These are phyloP conservation scores for Caenorhabditis sulstoni DNA, from an alignment of 2,888 invertebrate genomes.

Conservation along the genomic window DNA sequence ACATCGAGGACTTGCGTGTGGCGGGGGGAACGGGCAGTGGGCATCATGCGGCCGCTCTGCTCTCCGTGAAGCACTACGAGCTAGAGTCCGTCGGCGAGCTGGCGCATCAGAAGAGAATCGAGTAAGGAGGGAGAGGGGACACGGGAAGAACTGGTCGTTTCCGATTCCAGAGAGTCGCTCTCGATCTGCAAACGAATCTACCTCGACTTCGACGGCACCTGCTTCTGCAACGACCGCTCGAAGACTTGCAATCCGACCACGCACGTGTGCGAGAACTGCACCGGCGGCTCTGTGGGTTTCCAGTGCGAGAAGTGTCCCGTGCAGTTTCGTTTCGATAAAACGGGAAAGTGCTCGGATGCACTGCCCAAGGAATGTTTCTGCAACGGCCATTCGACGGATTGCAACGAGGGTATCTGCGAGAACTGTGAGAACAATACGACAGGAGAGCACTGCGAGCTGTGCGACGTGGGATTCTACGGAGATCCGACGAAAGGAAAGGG, in stretches of 20 bases:
- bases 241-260: constrained; percentile 82
- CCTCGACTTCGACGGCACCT: constrained; percentile 61
- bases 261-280: constrained; percentile 96
- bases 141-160: background rate
- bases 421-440: constrained; percentile 82
- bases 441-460: constrained; percentile 81
- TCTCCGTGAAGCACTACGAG: constrained; percentile 45
- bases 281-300: constrained; percentile 92
- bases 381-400: constrained; percentile 59
- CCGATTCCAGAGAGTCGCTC: constrained; percentile 57
- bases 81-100: constrained; percentile 25
- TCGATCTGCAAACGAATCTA: constrained; percentile 70
- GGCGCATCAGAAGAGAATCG: constrained; percentile 34
- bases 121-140: constrained; percentile 1
- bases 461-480: constrained; percentile 91
- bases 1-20: constrained; percentile 65
- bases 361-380: constrained; percentile 53
- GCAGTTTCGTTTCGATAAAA: constrained; percentile 21
- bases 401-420: constrained; percentile 66
- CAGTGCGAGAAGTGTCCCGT: constrained; percentile 86
- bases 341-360: constrained; percentile 12
- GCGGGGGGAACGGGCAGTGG: constrained; percentile 44
- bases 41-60: constrained; percentile 54
- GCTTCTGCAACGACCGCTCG: constrained; percentile 61
- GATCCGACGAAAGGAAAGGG: constrained; percentile 91